Conservation (phyloP, 2,113 vertebrate genomes). For the Trematomus loennbergii region DNA sequence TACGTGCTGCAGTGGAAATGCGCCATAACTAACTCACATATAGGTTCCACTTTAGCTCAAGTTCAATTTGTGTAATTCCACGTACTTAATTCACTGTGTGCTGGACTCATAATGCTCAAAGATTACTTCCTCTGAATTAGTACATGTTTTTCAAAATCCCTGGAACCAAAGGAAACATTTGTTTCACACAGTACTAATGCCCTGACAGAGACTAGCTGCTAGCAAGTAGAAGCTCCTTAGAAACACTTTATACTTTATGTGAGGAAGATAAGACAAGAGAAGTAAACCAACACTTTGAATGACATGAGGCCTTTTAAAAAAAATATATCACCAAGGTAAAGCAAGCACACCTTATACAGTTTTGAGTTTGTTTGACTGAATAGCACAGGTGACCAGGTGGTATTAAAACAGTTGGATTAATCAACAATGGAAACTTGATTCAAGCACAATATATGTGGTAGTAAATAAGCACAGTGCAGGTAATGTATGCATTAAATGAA, state of each 20-base stretch:
- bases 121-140: not conserved
- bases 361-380: not conserved
- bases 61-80: not conserved
- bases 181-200: not conserved
- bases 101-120: not conserved
- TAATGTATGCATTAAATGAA: conserved; percentile 2
- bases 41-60: no score
- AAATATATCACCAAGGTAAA: not conserved
- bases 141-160: not conserved
- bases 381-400: not conserved
- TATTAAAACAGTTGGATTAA: not conserved
- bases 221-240: not conserved
- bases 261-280: not conserved
- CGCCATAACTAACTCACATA: no score
- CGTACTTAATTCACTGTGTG: not conserved
- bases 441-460: not conserved
- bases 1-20: no score
- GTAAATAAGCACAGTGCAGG: not conserved
- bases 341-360: not conserved
- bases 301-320: no score
- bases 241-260: not conserved
- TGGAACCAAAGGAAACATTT: not conserved
- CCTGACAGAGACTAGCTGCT: not conserved
- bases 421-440: not conserved
- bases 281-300: not conserved